Percentiles rank a stretch among this genome's conserved stretches.
These are phyloP conservation scores for Nephila pilipes DNA, from an alignment of 1,140 invertebrate species.

Conservation along the genomic window DNA sequence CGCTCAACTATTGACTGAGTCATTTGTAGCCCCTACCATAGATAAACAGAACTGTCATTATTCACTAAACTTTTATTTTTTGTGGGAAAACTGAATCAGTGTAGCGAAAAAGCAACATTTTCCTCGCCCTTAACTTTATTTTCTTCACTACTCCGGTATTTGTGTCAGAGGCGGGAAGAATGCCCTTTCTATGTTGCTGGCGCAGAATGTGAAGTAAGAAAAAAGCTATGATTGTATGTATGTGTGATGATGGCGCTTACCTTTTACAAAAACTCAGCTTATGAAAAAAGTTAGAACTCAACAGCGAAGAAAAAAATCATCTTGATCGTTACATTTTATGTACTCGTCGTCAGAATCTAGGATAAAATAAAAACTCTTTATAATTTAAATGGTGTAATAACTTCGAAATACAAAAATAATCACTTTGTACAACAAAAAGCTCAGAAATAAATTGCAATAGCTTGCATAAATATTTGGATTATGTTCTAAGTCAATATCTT, in stretches of 20 bases:
- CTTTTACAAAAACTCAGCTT: background rate
- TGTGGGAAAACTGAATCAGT: constrained; percentile 25
- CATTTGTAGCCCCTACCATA: constrained; percentile 44
- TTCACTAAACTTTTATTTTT: constrained; percentile 38
- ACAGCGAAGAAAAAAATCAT: too few species aligned
- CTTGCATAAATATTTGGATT: too few species aligned
- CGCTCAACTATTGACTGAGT: constrained; percentile 29
- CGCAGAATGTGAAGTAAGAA: background rate
- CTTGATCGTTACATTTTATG: too few species aligned
- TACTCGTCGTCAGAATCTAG: too few species aligned
- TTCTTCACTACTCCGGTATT: background rate
- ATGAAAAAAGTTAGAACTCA: too few species aligned
- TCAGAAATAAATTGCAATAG: too few species aligned
- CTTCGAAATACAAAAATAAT: too few species aligned
- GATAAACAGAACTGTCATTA: constrained; percentile 60
- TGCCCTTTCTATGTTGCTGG: background rate
- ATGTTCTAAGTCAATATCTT: too few species aligned
- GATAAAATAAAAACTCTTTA: too few species aligned
- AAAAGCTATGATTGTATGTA: background rate
- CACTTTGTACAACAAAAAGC: too few species aligned
- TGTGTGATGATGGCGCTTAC: too few species aligned
- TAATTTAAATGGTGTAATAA: too few species aligned
- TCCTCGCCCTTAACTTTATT: constrained; percentile 13
- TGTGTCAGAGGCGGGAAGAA: background rate
- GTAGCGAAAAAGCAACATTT: constrained; percentile 39